Evolutionary conservation across 2,797 vertebrate genomes (phyloP).

Genomic region (Xyrichtys novacula): DNA sequence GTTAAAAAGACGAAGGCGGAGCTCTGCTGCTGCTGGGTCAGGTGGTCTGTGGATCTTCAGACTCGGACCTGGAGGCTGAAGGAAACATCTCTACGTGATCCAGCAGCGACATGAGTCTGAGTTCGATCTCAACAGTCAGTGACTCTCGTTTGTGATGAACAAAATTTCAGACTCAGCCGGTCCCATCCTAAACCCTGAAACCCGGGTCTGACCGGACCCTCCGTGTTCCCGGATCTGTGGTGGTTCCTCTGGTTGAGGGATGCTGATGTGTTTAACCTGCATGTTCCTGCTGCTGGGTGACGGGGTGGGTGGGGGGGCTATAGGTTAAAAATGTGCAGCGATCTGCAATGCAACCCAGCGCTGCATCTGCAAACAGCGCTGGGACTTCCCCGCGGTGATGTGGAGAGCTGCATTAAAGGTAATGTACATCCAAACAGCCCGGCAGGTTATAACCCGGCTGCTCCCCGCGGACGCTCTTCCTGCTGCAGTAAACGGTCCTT

Average conservation of each 20-base stretch:
- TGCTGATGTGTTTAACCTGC: slow-evolving; percentile 16
- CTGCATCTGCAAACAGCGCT: slow-evolving; percentile 39
- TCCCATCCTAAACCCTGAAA: too few species aligned
- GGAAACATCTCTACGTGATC: too few species aligned
- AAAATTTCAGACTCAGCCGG: too few species aligned
- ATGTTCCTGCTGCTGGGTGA: neutral
- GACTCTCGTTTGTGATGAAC: too few species aligned
- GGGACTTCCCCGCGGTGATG: slow-evolving; percentile 18
- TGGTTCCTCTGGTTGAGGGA: neutral
- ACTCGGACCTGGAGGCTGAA: too few species aligned
- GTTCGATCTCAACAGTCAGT: too few species aligned
- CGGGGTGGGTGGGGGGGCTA: neutral
- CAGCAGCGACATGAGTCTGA: too few species aligned
- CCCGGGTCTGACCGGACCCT: neutral
- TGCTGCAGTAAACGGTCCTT: slow-evolving; percentile 22
- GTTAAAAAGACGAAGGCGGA: too few species aligned
- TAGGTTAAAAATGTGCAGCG: slow-evolving; percentile 27
- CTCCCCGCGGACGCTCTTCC: slow-evolving; percentile 26
- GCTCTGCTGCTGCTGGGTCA: too few species aligned
- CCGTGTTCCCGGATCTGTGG: neutral
- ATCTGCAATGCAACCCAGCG: slow-evolving; percentile 22
- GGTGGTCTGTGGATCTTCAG: too few species aligned
- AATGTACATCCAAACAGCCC: slow-evolving; percentile 38
- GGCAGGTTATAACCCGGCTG: slow-evolving; percentile 21
- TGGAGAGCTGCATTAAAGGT: slow-evolving; percentile 50